A percentile compares a stretch with the other conserved stretches of the same genome.
Evolutionary conservation across 2,888 invertebrate species (phyloP).

Genomic region (Hirtodrosophila trivittata): DNA sequence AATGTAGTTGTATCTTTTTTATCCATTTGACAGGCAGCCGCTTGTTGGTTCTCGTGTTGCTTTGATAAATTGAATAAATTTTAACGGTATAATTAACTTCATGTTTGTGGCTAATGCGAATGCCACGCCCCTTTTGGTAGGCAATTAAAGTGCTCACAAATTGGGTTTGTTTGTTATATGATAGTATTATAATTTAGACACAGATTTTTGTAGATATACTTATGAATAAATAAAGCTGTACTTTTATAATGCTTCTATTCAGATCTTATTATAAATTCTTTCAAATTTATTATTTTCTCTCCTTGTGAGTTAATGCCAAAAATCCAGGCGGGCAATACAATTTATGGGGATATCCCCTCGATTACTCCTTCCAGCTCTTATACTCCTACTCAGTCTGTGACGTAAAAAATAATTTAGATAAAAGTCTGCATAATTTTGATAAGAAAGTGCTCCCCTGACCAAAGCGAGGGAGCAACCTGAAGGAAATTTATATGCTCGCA

Average conservation of each 20-base stretch:
- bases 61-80: conserved; percentile 70
- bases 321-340: conserved; percentile 19
- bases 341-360: conserved; percentile 34
- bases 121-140: conserved; percentile 39
- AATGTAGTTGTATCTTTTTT: conserved; percentile 46
- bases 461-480: conserved; percentile 20
- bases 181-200: conserved; percentile 14
- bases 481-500: conserved; percentile 81
- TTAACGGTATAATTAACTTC: conserved; percentile 63
- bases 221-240: not conserved
- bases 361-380: conserved; percentile 1
- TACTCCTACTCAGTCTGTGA: too few relatives aligned
- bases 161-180: conserved; percentile 2
- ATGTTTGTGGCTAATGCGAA: conserved; percentile 64
- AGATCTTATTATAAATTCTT: too few relatives aligned
- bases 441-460: conserved; percentile 36
- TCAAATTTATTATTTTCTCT: conserved; percentile 2
- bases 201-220: too few relatives aligned
- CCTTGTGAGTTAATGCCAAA: conserved; percentile 1
- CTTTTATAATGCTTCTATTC: not conserved
- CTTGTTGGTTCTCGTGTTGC: conserved; percentile 56
- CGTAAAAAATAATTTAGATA: conserved; percentile 76
- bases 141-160: conserved; percentile 45
- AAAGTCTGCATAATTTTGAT: conserved; percentile 75
- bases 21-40: conserved; percentile 65